Base-by-base conservation (phyloP, 2,797 vertebrate species). In the Coccyzus lansbergi region DNA sequence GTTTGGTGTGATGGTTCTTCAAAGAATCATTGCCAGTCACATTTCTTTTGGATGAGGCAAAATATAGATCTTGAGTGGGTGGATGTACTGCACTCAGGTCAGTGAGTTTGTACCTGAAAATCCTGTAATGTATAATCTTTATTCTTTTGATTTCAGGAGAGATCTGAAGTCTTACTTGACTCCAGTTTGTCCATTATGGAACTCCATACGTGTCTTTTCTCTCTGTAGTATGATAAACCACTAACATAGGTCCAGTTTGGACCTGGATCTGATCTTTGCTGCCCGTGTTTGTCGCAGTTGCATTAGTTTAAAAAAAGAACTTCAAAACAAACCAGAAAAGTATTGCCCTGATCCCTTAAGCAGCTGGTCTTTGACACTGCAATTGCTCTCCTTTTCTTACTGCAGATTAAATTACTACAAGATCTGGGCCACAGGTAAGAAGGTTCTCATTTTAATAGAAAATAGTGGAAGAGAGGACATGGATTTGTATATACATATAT, bases 361-460 rank as follows among this genome's bases (percentile, higher is more conserved):
- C 40, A 58, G 65, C 33, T 71, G 48, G 48, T 68, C 44, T 84
- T 83, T 69, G 46, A 60, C 52, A 58, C 25, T 69, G 48, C 72
- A 88, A 28, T 84, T 88, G 74, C n/a, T 88, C 49, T 81, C 33
- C 14, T 89, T 95, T 87, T 75, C 74, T 81, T 83, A 86, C 72
- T 84, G 52, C 77, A 80, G 62, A 88, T 83, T 85, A 74, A 96
- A 49, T 89, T 85, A 42, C 93, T 90, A 33, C 34, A 83, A 46
- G 62, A 85, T 80, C 71, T 81, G 63, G 75, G 85, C 55, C 68
- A 56, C 49, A 65, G 77, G 49, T 87, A 95, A 93, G 69, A 94
- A 94, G 46, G 34, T 88, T 87, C 46, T 93, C 20, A 40, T 86
- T 91, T 85, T 76, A 90, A 77, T 80, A 86, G 56, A 56, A 91